Evolutionary conservation across 2,797 vertebrate genomes (phyloP), one percentile per base, ranked within the genome.

Genomic region (Arremon aurantiirostris): DNA sequence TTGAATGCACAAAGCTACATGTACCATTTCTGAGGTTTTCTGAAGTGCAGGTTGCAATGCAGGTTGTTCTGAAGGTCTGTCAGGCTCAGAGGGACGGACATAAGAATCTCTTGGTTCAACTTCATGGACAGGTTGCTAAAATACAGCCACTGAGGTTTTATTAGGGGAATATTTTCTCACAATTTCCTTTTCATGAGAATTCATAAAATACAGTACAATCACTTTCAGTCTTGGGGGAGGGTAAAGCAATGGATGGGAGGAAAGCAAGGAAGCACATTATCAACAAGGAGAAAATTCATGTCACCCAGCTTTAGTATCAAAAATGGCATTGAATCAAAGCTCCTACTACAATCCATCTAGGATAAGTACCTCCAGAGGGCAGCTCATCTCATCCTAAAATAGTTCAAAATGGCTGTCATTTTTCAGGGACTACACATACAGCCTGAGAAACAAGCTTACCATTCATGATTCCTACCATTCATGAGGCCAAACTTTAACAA

Each of bases 1-100:
- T 28, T 61, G 28, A 71, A 60, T 12, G 71, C 47, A 94, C 66
- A n/a, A 68, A 57, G 28, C 9, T 14, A 22, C 39, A 8, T 49
- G 55, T 94, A 96, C 86, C 92, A 87, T 93, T 90, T 91, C 63
- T 60, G 80, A 55, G 42, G 73, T 60, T 11, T 96, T 72, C 78
- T 87, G 88, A 94, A 82, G 28, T 1, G 6, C 35, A 77, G 84
- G 61, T 17, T 77, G 57, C n/a, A 64, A 46, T 26, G 35, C 34
- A 30, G 86, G 49, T 61, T 90, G 89, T 44, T 79, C 70, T 42
- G 69, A 60, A 83, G 64, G 24, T 28, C 93, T 82, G 41, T 68
- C 78, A 82, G 87, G 69, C 77, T 96, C 94, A 61, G 76, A 44
- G 60, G 19, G 57, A 10, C 4, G 11, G n/a, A 77, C 1, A 2